Evolutionary conservation across 2,113 vertebrate genomes (phyloP).

Genomic region (Chaetodon auriga): DNA sequence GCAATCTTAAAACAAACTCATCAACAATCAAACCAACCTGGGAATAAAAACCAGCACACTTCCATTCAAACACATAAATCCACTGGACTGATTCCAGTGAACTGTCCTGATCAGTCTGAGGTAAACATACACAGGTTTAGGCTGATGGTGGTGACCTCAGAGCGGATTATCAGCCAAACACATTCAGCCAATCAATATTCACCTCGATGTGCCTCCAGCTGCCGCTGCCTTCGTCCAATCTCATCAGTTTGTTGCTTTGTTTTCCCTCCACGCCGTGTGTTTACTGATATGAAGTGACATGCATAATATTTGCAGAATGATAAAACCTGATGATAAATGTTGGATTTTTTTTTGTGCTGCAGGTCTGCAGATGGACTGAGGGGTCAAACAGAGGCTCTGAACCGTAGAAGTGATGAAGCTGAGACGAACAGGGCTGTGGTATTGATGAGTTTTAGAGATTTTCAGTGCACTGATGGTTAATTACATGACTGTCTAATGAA

Average conservation of each 20-base stretch:
- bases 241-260: slow-evolving; percentile 38
- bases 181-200: slow-evolving; percentile 36
- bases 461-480: slow-evolving; percentile 12
- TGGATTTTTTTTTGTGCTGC: slow-evolving; percentile 15
- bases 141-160: slow-evolving; percentile 1
- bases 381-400: slow-evolving; percentile 12
- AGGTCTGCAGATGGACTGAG: background rate
- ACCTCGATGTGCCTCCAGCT: slow-evolving; percentile 12
- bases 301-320: slow-evolving; percentile 47
- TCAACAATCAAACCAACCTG: background rate
- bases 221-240: slow-evolving; percentile 29
- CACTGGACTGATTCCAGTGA: background rate
- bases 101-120: background rate
- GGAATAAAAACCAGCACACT: background rate
- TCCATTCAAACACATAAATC: background rate
- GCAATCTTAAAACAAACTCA: too few relatives aligned
- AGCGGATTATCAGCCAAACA: slow-evolving; percentile 15
- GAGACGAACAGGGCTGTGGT: background rate
- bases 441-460: background rate
- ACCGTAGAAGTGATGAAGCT: background rate
- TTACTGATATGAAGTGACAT: slow-evolving; percentile 41
- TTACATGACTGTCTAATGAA: slow-evolving; percentile 12
- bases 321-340: slow-evolving; percentile 20
- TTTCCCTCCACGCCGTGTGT: slow-evolving; percentile 21
- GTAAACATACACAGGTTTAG: background rate